Conservation (phyloP, 92 coral and sea anemone species). For the Isaurus tuberculatus region DNA sequence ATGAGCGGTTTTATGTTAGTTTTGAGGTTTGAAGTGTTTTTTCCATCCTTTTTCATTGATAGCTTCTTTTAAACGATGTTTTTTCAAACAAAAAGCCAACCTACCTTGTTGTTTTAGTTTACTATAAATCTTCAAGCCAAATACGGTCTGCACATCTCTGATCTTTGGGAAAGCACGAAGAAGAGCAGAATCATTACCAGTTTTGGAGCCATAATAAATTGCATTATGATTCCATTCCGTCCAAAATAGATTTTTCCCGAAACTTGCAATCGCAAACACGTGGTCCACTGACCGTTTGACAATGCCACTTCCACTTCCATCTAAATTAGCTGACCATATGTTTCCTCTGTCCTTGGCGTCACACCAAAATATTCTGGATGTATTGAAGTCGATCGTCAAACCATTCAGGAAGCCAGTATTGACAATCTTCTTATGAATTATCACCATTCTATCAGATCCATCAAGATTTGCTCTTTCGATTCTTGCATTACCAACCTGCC, state of each 20-base stretch:
- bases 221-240: slow-evolving; percentile 78
- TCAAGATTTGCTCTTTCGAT: slow-evolving; percentile 79
- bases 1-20: too few species aligned
- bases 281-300: slow-evolving; percentile 37
- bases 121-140: slow-evolving; percentile 72
- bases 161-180: slow-evolving; percentile 47
- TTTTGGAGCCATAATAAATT: slow-evolving; percentile 59
- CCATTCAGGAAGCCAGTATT: slow-evolving; percentile 69
- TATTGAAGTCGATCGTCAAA: slow-evolving; percentile 77
- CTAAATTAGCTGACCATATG: slow-evolving; percentile 72
- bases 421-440: slow-evolving; percentile 38
- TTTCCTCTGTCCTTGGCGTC: slow-evolving; percentile 68
- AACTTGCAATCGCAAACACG: slow-evolving; percentile 73
- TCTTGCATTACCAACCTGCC: slow-evolving; percentile 71
- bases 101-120: slow-evolving; percentile 79
- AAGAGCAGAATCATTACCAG: slow-evolving; percentile 32
- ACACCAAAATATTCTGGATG: slow-evolving; percentile 79
- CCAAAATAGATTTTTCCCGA: slow-evolving; percentile 68
- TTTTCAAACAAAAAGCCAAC: too few species aligned
- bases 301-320: slow-evolving; percentile 57
- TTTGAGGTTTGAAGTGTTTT: too few species aligned
- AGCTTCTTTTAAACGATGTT: too few species aligned
- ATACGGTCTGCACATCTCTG: slow-evolving; percentile 48
- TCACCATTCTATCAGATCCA: slow-evolving; percentile 71
- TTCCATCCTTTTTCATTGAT: too few species aligned